These are phyloP conservation scores for Cryptomyrus ogoouensis DNA, from an alignment of 2,113 vertebrate species.

Conservation along the genomic window DNA sequence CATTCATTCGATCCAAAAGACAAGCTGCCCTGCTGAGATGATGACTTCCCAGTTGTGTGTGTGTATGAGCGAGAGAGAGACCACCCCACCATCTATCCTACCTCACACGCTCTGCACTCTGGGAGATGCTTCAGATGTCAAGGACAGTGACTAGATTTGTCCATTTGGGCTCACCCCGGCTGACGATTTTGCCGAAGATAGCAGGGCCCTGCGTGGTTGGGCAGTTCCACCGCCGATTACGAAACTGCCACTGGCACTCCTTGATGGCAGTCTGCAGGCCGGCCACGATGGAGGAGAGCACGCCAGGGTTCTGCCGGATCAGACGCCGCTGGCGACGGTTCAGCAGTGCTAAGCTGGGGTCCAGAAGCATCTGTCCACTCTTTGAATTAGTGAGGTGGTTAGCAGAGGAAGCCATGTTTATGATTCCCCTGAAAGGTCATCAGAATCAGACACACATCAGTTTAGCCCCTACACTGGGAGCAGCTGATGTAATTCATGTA, in stretches of 20 bases:
- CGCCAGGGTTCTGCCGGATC: slow-evolving; percentile 95
- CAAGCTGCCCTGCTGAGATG: not conserved
- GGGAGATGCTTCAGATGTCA: not conserved
- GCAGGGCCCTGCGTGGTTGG: slow-evolving; percentile 83
- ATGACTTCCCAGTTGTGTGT: not conserved
- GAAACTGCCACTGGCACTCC: slow-evolving; percentile 99
- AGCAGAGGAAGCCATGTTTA: slow-evolving; percentile 89
- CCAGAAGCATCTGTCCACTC: slow-evolving; percentile 87
- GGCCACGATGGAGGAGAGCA: slow-evolving; percentile 85
- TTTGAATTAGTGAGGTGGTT: slow-evolving; percentile 93
- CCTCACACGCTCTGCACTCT: not conserved
- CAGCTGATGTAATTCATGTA: not conserved
- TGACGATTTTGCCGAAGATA: slow-evolving; percentile 95
- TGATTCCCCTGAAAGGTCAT: slow-evolving; percentile 76
- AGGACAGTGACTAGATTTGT: not conserved
- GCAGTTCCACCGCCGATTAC: slow-evolving; percentile 97
- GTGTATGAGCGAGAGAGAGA: not conserved
- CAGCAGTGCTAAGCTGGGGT: slow-evolving; percentile 88
- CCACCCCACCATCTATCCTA: not conserved
- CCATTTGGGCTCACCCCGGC: slow-evolving; percentile 71
- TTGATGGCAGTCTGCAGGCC: slow-evolving; percentile 89
- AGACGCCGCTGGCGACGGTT: slow-evolving; percentile 87
- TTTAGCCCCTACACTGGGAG: not conserved
- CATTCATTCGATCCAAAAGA: not conserved
- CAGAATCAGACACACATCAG: slow-evolving; percentile 30